Percentiles rank a stretch among this genome's conserved stretches.
Evolutionary conservation across 1,140 invertebrate species (phyloP).

Genomic region (Bombus breviceps): DNA sequence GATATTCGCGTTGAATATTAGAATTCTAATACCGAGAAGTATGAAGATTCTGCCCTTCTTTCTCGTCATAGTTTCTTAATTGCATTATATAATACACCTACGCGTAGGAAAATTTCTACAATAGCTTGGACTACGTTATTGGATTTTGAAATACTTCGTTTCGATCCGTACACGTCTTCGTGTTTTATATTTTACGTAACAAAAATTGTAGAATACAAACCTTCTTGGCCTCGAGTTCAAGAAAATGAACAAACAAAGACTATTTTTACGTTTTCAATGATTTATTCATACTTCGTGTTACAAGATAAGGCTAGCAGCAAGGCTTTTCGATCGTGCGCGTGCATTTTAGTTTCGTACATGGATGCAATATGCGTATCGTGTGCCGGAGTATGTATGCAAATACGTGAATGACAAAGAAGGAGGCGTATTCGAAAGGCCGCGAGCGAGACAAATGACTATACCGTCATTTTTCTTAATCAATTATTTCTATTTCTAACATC

Average conservation of each 20-base stretch:
- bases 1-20: too few species aligned
- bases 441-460: conserved; percentile 42
- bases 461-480: conserved; percentile 14
- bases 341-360: conserved; percentile 49
- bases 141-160: background rate
- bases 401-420: conserved; percentile 38
- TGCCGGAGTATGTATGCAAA: conserved; percentile 23
- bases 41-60: too few species aligned
- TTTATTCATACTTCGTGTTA: conserved; percentile 75
- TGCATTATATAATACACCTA: too few species aligned
- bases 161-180: too few species aligned
- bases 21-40: too few species aligned
- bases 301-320: conserved; percentile 74
- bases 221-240: background rate
- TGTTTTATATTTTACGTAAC: too few species aligned
- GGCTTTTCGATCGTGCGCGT: conserved; percentile 68
- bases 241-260: too few species aligned
- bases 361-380: conserved; percentile 22
- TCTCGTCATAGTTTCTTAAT: too few species aligned
- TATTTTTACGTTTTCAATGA: conserved; percentile 42
- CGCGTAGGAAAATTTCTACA: too few species aligned
- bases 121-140: too few species aligned
- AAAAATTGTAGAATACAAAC: background rate
- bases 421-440: conserved; percentile 12
- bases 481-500: conserved; percentile 6